Evolutionary conservation across 2,113 vertebrate genomes (phyloP), one percentile per base, ranked within the genome.

Genomic region (Donacobius atricapilla): DNA sequence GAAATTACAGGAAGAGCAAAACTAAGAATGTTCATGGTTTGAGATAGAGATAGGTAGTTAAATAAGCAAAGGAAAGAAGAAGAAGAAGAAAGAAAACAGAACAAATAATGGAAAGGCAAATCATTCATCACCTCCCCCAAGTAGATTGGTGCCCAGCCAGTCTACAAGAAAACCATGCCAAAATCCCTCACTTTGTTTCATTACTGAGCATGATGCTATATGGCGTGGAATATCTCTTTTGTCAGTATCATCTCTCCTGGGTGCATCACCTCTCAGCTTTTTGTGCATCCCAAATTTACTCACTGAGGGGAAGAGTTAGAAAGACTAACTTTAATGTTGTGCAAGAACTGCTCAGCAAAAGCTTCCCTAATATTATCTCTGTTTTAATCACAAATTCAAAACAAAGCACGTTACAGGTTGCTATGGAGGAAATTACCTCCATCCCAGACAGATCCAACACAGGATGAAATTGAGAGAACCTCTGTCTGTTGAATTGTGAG

Each of bases 151-250:
- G 27, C 9, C 11, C 17, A 80, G 18, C 4, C 7, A 22, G 6
- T 33, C 27, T 80, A 13, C 21, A 75, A 51, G 37, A 9, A 54
- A 23, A 21, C 6, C 1, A 1, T 58, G 53, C 11, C 16, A 40
- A 53, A 48, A 54, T 30, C 7, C 3, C 8, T 7, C 0, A 1
- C 5, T 79, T 30, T 45, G 1, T 40, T 58, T 69, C 42, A 33
- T 42, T 60, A 60, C 28, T 60, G 33, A 86, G 4, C 12, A 33
- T 54, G 65, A 31, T 48, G 23, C 54, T 50, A 22, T 23, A 28
- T 16, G 22, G 22, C 50, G 44, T 5, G 18, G 37, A 50, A 51
- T 44, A 33, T 50, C 25, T 19, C 6, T 56, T 83, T 60, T 40
- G 7, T 86, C 35, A 71, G 17, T 15, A 25, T 66, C 37, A 69